Evolutionary conservation across 2,113 vertebrate genomes (phyloP).

Genomic region (Trinectes maculatus): DNA sequence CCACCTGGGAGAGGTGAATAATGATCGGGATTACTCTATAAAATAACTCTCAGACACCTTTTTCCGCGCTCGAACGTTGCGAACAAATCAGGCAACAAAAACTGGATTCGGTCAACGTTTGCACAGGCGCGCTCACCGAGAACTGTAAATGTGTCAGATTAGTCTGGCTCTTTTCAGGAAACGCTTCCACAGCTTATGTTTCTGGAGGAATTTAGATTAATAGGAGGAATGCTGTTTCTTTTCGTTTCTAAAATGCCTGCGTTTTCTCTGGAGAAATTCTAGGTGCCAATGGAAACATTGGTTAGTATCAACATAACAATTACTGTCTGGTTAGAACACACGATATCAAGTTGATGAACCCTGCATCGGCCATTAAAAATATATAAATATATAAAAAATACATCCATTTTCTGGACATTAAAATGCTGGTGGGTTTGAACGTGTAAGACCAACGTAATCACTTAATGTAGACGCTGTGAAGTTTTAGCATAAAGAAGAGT

Average conservation of each 20-base stretch:
- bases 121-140: constrained; percentile 39
- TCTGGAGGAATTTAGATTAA: constrained; percentile 75
- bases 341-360: constrained; percentile 35
- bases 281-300: constrained; percentile 75
- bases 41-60: constrained; percentile 69
- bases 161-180: constrained; percentile 78
- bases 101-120: constrained; percentile 59
- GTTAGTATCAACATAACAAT: constrained; percentile 69
- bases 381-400: constrained; percentile 19
- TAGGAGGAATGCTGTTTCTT: constrained; percentile 72
- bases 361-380: constrained; percentile 33
- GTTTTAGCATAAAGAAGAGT: constrained; percentile 27
- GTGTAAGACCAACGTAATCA: constrained; percentile 17
- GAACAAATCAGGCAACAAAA: constrained; percentile 64
- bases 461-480: constrained; percentile 16
- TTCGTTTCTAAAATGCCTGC: constrained; percentile 69
- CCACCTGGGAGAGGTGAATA: constrained; percentile 81
- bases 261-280: constrained; percentile 62
- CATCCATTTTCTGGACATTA: constrained; percentile 20
- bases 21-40: constrained; percentile 76
- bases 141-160: constrained; percentile 64
- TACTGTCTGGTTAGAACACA: constrained; percentile 61
- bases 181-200: constrained; percentile 67
- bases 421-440: constrained; percentile 16
- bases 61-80: constrained; percentile 49